Percentiles rank a stretch among this genome's conserved stretches.
phyloP scores from a whole-genome alignment of 2,113 vertebrate species.

The Okapia johnstoni region DNA sequence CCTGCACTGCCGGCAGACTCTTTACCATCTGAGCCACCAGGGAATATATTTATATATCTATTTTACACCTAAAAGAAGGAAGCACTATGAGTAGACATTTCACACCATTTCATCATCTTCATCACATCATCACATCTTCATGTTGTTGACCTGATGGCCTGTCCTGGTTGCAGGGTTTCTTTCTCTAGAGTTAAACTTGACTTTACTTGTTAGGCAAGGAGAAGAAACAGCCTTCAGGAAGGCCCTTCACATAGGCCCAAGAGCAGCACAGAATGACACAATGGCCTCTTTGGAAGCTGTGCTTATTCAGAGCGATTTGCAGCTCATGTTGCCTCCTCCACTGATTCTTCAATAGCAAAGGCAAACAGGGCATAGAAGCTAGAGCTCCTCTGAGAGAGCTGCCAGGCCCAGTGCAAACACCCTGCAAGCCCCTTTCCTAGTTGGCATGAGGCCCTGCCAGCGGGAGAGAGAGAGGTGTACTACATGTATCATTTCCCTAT shows the following conservation, averaged over 20 bases:
- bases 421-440: not conserved
- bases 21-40: not conserved
- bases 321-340: not conserved
- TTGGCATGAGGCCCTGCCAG: not conserved
- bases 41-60: not conserved
- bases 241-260: too few species aligned
- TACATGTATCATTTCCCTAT: not conserved
- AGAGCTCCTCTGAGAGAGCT: not conserved
- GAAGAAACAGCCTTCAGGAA: not conserved
- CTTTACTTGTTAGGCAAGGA: not conserved
- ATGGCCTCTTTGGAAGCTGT: not conserved
- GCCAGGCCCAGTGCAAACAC: not conserved
- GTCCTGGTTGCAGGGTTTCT: not conserved
- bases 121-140: not conserved
- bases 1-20: not conserved
- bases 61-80: not conserved
- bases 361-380: not conserved
- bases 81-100: not conserved
- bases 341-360: not conserved
- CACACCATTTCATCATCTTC: not conserved
- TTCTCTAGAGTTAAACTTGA: not conserved
- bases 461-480: rapidly evolving
- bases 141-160: not conserved
- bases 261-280: not conserved
- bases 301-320: not conserved